Evolutionary conservation across 2,113 vertebrate species (phyloP), one percentile per base, ranked within the genome.

Genomic region (Caranx melampygus): DNA sequence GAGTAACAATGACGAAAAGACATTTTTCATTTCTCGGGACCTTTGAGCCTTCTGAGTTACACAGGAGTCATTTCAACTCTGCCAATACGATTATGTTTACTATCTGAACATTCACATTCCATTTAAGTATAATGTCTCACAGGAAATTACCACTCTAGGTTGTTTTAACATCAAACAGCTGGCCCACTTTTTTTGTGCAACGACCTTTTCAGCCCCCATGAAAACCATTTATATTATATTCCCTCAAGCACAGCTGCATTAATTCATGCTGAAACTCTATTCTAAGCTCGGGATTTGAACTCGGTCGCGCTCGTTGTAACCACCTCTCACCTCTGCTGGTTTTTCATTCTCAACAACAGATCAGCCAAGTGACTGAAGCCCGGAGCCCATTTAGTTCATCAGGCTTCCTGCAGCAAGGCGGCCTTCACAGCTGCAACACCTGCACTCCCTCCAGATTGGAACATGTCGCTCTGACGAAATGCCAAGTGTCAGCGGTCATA

Each of bases 121-220:
- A 69, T 85, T 86, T 61, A 75, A 67, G 78, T 57, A 59, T 68
- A 71, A 72, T 55, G 78, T 73, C 87, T 87, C 70, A 20, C 72
- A 80, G 78, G 89, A 90, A 91, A 89, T 92, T 75, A 84, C 61
- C 75, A 82, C 82, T 84, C 65, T 55, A 35, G 81, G 87, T 82
- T 87, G 69, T 87, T 81, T 83, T 51, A 69, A 59, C 83, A 79
- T 88, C 83, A 75, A 75, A 81, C 71, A 76, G 72, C 75, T 86
- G 81, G 73, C 65, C 82, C 72, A 74, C 60, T 74, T 88, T 68
- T 68, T 88, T 89, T 82, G 78, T 80, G 70, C 79, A 66, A 8
- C 92, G 92, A 94, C 91, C 91, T 93, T 94, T 91, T 79, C 78
- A 78, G 80, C 75, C 49, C 70, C 68, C 72, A 75, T 87, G 87